Evolutionary conservation across 2,888 invertebrate species (phyloP).

Genomic region (Embidobia sp.): DNA sequence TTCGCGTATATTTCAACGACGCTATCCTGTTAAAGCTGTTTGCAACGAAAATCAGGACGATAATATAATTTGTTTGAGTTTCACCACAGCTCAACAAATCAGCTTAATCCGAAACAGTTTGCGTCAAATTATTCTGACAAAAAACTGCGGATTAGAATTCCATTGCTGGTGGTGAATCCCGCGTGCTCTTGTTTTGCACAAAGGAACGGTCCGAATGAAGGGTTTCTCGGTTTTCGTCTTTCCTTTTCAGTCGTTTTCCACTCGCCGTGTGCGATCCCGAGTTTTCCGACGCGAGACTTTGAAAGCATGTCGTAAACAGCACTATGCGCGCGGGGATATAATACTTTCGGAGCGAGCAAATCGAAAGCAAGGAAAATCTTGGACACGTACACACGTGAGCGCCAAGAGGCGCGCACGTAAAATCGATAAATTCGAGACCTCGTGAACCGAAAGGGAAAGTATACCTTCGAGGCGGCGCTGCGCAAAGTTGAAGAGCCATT

Average conservation of each 20-base stretch:
- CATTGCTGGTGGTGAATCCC: constrained; percentile 30
- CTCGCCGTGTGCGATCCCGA: neutral
- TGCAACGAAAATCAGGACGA: too few species aligned
- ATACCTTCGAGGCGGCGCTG: constrained; percentile 56
- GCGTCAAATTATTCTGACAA: too few species aligned
- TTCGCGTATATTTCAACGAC: too few species aligned
- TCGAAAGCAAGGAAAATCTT: constrained; percentile 48
- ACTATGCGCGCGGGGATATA: constrained; percentile 34
- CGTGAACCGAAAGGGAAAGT: constrained; percentile 56
- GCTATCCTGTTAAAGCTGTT: too few species aligned
- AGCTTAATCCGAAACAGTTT: too few species aligned
- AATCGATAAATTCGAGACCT: constrained; percentile 61
- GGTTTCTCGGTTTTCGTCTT: constrained; percentile 25
- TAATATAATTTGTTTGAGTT: too few species aligned
- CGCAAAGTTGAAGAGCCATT: constrained; percentile 57
- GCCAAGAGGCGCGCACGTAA: constrained; percentile 45
- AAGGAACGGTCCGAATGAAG: constrained; percentile 27
- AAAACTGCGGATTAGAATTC: constrained; percentile 21
- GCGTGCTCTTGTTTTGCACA: constrained; percentile 33
- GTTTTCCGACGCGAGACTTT: constrained; percentile 1
- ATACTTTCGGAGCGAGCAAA: constrained; percentile 49
- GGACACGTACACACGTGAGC: constrained; percentile 51
- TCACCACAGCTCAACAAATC: too few species aligned
- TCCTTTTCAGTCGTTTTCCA: constrained; percentile 24
- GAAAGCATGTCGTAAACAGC: constrained; percentile 46